phyloP scores from a whole-genome alignment of 2,888 invertebrate species.

The Tetrapedia diversipes region DNA sequence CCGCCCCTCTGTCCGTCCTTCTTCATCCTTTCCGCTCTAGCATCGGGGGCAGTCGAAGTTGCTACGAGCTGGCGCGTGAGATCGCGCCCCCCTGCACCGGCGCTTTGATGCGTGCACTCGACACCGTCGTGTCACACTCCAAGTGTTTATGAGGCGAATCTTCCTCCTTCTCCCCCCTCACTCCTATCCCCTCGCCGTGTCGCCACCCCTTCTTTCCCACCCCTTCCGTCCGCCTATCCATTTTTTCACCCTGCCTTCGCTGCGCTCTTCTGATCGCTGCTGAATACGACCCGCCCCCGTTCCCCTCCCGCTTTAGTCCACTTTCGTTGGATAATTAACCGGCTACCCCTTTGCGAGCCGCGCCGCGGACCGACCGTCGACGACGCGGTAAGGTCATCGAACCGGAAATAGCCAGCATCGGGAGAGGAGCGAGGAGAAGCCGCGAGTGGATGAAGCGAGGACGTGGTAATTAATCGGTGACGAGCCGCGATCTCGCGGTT shows the following conservation, averaged over 20 bases:
- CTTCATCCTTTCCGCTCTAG: conserved; percentile 2
- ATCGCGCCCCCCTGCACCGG: conserved; percentile 58
- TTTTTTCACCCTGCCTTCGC: conserved; percentile 41
- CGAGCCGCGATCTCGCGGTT: conserved; percentile 20
- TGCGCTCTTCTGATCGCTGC: conserved; percentile 73
- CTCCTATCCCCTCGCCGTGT: not conserved
- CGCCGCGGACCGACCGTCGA: conserved; percentile 47
- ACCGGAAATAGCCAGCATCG: conserved; percentile 61
- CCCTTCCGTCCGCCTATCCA: conserved; percentile 13
- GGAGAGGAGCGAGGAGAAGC: conserved; percentile 37
- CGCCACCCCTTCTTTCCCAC: conserved; percentile 24
- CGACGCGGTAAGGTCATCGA: conserved; percentile 58
- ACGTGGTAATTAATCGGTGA: conserved; percentile 56
- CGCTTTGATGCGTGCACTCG: conserved; percentile 79
- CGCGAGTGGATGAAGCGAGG: conserved; percentile 39
- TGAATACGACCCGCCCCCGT: conserved; percentile 68
- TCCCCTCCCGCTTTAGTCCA: conserved; percentile 69
- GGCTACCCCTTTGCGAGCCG: conserved; percentile 65
- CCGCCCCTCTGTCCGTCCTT: conserved; percentile 13
- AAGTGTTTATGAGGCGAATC: conserved; percentile 78
- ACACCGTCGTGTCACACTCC: conserved; percentile 78
- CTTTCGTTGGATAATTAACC: conserved; percentile 79
- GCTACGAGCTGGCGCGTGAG: conserved; percentile 49
- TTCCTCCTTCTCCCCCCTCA: conserved; percentile 32
- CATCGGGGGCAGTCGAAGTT: conserved; percentile 76